Conservation (phyloP, 2,888 invertebrate species). For the Acrocyrtus sp. region DNA sequence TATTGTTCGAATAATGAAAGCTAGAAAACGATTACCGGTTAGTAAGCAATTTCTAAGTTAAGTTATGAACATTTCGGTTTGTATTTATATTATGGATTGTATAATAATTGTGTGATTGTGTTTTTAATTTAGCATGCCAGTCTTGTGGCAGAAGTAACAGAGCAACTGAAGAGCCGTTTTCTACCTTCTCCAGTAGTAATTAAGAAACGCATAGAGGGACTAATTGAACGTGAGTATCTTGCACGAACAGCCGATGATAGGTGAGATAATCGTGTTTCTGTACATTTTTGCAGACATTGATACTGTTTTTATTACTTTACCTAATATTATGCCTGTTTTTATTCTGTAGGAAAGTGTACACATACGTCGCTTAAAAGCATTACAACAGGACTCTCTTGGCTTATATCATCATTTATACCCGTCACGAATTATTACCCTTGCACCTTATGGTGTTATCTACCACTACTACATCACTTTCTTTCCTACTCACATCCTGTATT, state of each 20-base stretch:
- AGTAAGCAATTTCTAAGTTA: constrained; percentile 61
- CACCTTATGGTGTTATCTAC: too few species aligned
- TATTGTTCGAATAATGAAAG: constrained; percentile 99
- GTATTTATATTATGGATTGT: constrained; percentile 4
- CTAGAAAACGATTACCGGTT: constrained; percentile 92
- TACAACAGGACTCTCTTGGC: constrained; percentile 1
- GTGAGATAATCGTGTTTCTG: constrained; percentile 64
- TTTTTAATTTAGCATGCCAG: constrained; percentile 80
- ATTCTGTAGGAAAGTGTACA: constrained; percentile 83
- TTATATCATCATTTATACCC: constrained; percentile 13
- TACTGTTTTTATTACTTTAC: too few species aligned
- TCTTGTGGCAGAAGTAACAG: constrained; percentile 96
- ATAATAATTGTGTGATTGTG: constrained; percentile 31
- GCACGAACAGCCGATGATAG: constrained; percentile 96
- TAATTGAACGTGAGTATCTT: constrained; percentile 99
- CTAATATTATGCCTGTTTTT: constrained; percentile 21
- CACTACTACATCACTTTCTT: too few species aligned
- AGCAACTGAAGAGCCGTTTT: constrained; percentile 96
- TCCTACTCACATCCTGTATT: constrained; percentile 15
- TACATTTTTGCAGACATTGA: too few species aligned
- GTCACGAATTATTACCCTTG: too few species aligned
- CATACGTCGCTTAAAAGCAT: constrained; percentile 84
- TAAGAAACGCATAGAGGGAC: constrained; percentile 98
- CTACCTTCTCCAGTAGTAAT: constrained; percentile 97
- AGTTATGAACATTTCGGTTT: constrained; percentile 8